These are phyloP conservation scores for Lasioglossum figueresi DNA, from an alignment of 2,888 invertebrate species.

Conservation along the genomic window DNA sequence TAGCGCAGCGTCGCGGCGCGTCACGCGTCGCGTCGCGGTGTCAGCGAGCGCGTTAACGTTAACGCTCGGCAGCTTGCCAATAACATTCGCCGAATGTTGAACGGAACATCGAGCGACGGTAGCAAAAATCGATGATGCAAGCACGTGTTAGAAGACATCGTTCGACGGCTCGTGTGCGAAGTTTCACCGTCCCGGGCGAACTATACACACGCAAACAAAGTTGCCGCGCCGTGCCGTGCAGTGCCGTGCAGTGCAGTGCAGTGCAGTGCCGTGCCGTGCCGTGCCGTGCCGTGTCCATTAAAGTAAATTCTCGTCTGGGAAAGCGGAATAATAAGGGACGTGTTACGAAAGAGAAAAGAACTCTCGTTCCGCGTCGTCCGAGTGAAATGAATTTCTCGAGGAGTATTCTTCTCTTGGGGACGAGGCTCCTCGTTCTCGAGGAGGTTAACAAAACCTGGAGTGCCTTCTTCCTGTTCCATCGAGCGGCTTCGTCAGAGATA, in stretches of 20 bases:
- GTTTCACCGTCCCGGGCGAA: neutral
- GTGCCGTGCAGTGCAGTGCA: neutral
- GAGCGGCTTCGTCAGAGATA: neutral
- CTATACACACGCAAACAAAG: neutral
- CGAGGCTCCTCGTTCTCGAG: neutral
- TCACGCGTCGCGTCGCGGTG: neutral
- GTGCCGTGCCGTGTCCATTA: neutral
- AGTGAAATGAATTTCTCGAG: constrained; percentile 20
- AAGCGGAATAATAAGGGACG: constrained; percentile 10
- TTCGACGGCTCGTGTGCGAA: neutral
- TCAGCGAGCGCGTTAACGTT: neutral
- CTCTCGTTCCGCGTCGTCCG: neutral
- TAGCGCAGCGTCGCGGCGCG: no score
- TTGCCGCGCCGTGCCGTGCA: neutral
- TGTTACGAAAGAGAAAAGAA: neutral
- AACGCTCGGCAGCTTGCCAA: neutral
- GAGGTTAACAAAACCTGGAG: constrained; percentile 18
- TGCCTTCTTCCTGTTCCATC: neutral
- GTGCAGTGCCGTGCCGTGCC: neutral
- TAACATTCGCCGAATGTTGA: constrained; percentile 1
- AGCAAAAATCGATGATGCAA: neutral
- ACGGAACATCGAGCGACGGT: neutral
- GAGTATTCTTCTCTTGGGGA: constrained; percentile 9
- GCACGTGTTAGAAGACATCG: neutral
- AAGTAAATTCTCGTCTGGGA: neutral